Percentiles rank a stretch among this genome's conserved stretches.
Conservation (phyloP, 2,113 vertebrate species). For the Callipepla squamata region DNA sequence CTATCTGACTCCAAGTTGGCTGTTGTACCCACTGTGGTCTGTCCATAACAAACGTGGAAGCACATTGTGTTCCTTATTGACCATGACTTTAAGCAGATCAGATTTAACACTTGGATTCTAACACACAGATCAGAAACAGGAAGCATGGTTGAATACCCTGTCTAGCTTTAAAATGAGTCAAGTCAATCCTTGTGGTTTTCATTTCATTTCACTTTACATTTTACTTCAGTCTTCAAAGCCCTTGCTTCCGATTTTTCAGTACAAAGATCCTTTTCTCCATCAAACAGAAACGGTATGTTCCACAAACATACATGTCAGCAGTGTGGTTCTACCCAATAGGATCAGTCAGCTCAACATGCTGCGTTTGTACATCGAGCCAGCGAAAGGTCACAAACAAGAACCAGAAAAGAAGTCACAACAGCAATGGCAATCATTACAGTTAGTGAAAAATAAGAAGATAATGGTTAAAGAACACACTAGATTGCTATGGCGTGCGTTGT, state of each 20-base stretch:
- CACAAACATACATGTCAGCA: neutral
- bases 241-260: neutral
- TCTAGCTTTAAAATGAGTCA: neutral
- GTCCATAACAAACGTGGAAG: neutral
- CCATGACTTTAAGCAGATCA: neutral
- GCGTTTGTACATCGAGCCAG: neutral
- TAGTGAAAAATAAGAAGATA: neutral
- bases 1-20: neutral
- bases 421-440: fast-evolving
- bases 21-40: neutral
- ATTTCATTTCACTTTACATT: neutral
- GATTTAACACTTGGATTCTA: neutral
- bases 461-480: neutral
- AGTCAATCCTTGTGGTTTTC: neutral
- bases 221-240: neutral
- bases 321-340: neutral
- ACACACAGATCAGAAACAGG: neutral
- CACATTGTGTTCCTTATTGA: neutral
- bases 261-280: neutral
- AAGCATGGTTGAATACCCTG: neutral
- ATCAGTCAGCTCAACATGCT: neutral
- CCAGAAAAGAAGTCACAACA: neutral
- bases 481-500: neutral
- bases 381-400: neutral
- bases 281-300: neutral